Conservation (phyloP, 2,113 vertebrate species). For the Dasyprocta punctata region DNA sequence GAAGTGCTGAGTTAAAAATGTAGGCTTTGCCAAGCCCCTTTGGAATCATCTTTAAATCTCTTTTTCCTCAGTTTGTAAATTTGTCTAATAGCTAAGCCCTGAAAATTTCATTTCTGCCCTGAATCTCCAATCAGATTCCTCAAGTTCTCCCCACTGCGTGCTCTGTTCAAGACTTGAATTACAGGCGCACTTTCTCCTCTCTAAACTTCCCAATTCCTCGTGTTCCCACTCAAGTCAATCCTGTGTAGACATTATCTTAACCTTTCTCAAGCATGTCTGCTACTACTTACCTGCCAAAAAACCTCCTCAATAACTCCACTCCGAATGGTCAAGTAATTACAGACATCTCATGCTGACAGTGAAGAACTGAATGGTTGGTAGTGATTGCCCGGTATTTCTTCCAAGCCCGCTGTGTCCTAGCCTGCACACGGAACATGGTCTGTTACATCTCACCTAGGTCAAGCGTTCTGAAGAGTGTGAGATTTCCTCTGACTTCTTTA, state of each 20-base stretch:
- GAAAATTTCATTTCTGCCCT: background rate
- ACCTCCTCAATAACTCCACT: background rate
- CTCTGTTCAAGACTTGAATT: background rate
- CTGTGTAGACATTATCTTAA: background rate
- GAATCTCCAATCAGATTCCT: background rate
- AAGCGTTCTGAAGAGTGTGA: background rate
- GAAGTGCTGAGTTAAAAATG: background rate
- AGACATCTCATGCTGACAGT: background rate
- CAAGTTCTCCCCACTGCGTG: background rate
- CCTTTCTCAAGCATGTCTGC: background rate
- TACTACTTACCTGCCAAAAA: background rate
- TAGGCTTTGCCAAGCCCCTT: background rate
- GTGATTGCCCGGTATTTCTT: background rate
- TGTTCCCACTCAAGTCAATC: background rate
- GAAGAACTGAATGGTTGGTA: background rate
- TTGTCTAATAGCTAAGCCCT: background rate
- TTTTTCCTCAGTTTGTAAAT: background rate
- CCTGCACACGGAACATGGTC: rapidly evolving
- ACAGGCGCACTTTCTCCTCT: background rate
- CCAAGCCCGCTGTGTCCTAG: background rate
- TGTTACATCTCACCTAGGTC: background rate
- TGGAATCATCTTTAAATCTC: background rate
- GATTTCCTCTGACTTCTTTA: background rate
- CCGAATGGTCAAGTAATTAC: background rate
- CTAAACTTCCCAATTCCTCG: background rate